Percentiles rank a stretch among this genome's conserved stretches.
Evolutionary conservation across 2,797 vertebrate species (phyloP).

Genomic region (Amblyopsis hoosieri): DNA sequence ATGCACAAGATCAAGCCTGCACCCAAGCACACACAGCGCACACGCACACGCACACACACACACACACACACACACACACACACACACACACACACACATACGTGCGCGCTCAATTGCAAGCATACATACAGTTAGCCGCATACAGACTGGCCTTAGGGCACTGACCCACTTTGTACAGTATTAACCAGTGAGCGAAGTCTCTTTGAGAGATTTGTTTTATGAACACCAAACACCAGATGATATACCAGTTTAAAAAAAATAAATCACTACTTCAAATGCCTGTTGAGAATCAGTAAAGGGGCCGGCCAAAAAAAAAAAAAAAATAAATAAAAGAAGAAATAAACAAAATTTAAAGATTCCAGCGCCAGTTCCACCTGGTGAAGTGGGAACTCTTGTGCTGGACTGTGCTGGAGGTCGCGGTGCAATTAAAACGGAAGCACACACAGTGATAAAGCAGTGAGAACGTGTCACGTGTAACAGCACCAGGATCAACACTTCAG

Average conservation of each 20-base stretch:
- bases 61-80: background rate
- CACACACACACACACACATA: background rate
- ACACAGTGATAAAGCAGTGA: conserved; percentile 7
- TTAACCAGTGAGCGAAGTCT: conserved; percentile 69
- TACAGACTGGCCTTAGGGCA: conserved; percentile 11
- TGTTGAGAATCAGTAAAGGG: conserved; percentile 46
- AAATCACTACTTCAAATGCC: conserved; percentile 61
- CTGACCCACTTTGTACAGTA: conserved; percentile 66
- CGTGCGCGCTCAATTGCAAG: conserved; percentile 59
- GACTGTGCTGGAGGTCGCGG: conserved; percentile 44
- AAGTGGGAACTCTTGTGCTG: conserved; percentile 38
- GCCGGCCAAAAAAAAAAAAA: conserved; percentile 31
- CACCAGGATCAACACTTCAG: conserved; percentile 55
- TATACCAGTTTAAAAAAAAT: conserved; percentile 23
- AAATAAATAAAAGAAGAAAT: conserved; percentile 7
- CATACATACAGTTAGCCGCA: conserved; percentile 36
- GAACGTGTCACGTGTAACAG: conserved; percentile 25
- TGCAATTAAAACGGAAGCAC: conserved; percentile 50
- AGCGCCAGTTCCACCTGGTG: conserved; percentile 38
- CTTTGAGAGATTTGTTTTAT: conserved; percentile 64
- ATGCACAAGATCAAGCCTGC: background rate
- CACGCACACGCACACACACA: background rate
- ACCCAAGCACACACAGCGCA: conserved; percentile 4
- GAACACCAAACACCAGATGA: conserved; percentile 63
- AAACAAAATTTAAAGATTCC: background rate